These are phyloP conservation scores for Acanthosepion pharaonis DNA, from an alignment of 2,888 invertebrate genomes.

Conservation along the genomic window DNA sequence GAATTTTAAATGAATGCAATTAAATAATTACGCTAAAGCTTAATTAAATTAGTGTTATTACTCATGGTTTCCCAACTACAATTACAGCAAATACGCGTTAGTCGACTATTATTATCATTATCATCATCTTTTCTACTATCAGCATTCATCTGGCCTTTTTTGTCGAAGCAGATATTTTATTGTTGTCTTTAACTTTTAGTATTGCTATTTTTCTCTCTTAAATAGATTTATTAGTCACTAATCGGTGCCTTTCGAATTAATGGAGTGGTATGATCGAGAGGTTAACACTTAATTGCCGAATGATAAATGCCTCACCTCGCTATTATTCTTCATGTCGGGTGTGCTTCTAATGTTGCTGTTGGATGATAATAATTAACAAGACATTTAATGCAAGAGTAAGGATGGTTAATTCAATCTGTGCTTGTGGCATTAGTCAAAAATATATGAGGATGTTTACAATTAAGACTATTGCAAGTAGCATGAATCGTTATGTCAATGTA, in stretches of 20 bases:
- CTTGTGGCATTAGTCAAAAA: too few species aligned
- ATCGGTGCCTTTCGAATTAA: too few species aligned
- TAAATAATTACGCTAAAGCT: slow-evolving; percentile 18
- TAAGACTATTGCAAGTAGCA: too few species aligned
- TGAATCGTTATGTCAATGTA: too few species aligned
- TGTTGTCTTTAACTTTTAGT: background rate
- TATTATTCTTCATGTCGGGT: background rate
- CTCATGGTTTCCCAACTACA: slow-evolving; percentile 15
- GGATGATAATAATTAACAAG: background rate
- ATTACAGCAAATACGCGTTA: background rate
- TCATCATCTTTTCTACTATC: background rate
- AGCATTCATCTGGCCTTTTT: background rate
- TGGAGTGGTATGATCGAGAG: too few species aligned
- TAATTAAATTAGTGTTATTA: slow-evolving; percentile 33
- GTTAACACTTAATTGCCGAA: too few species aligned
- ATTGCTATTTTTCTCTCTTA: background rate
- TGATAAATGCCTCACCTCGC: background rate
- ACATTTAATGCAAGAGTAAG: too few species aligned
- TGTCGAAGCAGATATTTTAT: background rate
- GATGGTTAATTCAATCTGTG: too few species aligned
- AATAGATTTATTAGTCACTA: too few species aligned
- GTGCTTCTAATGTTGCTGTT: background rate
- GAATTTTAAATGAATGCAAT: slow-evolving; percentile 33
- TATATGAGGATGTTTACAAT: too few species aligned
- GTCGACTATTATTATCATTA: background rate